A percentile compares a stretch with the other conserved stretches of the same genome.
Conservation (phyloP, 2,113 vertebrate genomes). For the Myanophis thanlyinensis region DNA sequence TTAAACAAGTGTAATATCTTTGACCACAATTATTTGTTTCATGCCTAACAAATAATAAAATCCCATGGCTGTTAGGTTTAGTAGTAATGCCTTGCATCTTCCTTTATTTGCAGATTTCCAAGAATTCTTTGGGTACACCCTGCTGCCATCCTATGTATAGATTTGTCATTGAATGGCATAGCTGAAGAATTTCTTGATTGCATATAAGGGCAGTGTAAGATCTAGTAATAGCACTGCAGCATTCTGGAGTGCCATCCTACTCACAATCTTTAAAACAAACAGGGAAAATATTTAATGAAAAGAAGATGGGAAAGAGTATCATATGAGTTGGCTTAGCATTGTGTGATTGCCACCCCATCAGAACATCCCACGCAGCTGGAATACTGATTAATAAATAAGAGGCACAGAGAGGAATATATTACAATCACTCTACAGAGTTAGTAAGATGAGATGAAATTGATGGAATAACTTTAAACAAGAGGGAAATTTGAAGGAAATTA, state of each 20-base stretch:
- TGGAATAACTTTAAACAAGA: constrained; percentile 29
- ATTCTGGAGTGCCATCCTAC: background rate
- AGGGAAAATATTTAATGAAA: background rate
- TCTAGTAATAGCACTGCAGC: background rate
- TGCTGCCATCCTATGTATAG: background rate
- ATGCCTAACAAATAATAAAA: background rate
- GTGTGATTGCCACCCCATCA: constrained; percentile 3
- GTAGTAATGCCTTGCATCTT: background rate
- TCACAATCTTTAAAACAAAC: constrained; percentile 4
- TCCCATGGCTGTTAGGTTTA: background rate
- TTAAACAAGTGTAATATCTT: background rate
- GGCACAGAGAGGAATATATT: background rate
- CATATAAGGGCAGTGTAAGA: background rate
- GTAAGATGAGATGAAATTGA: constrained; percentile 22
- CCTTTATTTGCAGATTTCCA: background rate
- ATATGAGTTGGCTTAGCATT: background rate
- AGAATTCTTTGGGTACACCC: background rate
- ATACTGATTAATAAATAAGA: constrained; percentile 29
- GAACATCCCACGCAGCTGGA: constrained; percentile 3
- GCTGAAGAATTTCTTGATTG: background rate
- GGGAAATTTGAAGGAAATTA: constrained; percentile 24
- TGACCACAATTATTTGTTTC: background rate
- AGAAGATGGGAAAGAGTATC: background rate
- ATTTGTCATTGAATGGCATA: background rate
- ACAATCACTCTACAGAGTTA: constrained; percentile 19